Base-by-base conservation (phyloP, 2,113 vertebrate species). In the Herpailurus yagouaroundi region DNA sequence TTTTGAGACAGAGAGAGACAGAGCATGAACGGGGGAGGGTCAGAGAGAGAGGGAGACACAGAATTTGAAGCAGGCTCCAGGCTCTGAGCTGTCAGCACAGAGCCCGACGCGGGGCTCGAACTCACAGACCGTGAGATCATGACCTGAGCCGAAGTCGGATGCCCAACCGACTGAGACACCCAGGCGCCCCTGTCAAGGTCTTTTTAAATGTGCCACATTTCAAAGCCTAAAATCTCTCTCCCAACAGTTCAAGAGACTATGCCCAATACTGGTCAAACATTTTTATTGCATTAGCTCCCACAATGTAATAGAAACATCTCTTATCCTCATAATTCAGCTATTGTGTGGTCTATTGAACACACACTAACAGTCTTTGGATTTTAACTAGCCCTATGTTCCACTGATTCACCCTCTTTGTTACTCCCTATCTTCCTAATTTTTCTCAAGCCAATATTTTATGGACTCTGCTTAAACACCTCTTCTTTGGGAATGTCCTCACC, bases 201-300 rank as follows among this genome's bases (percentile, higher is more conserved):
- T 73, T 41, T 73, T 41, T 73, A 41, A 69, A n/a, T 41, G 41
- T 86, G 48, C 3, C 50, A 71, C 27, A 90, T 48, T 76, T 96
- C 27, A 71, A 82, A 81, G 64, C 77, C 12, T 86, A 96, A 94
- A 89, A 38, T 77, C 82, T 94, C 33, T 89, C 71, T 55, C 14
- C 21, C 13, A 84, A 38, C 19, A n/a, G 55, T 50, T 89, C 74
- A 69, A 63, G 60, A 88, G 33, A 33, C 57, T 80, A 18, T 52
- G 33, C 50, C 71, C 66, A 63, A 31, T 68, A 77, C 33, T 85
- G 50, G 11, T 57, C 76, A 85, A 64, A 50, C n/a, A 4, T 69
- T 88, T 41, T 55, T 94, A 76, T 76, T 92, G 14, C 92, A 48
- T 89, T 92, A 68, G 38, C 9, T 94, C 57, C 69, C 25, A 38